A percentile compares a stretch with the other conserved stretches of the same genome.
Evolutionary conservation across 2,888 invertebrate genomes (phyloP).

Genomic region (Temnothorax ravouxi): DNA sequence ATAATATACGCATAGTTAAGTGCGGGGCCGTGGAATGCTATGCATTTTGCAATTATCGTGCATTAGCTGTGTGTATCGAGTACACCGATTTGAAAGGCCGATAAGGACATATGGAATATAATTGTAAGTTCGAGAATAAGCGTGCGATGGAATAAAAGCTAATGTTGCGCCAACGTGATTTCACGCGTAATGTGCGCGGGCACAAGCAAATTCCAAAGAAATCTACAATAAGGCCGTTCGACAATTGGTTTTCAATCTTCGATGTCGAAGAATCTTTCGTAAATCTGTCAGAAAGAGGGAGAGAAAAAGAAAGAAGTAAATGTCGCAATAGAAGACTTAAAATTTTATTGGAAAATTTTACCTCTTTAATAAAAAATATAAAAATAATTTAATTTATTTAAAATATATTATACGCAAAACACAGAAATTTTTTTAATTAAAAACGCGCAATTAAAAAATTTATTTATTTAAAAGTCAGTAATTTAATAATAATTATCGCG

Average conservation of each 20-base stretch:
- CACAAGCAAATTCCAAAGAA: slow-evolving; percentile 26
- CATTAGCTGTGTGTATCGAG: slow-evolving; percentile 68
- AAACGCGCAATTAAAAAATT: background rate
- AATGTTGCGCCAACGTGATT: slow-evolving; percentile 58
- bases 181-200: slow-evolving; percentile 33
- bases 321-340: background rate
- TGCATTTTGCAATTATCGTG: slow-evolving; percentile 81
- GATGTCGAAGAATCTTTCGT: background rate
- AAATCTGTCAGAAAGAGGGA: background rate
- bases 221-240: slow-evolving; percentile 11
- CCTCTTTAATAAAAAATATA: background rate
- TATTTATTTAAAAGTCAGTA: background rate
- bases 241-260: slow-evolving; percentile 8
- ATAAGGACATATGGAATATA: slow-evolving; percentile 81
- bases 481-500: background rate
- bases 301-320: background rate
- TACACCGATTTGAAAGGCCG: slow-evolving; percentile 82
- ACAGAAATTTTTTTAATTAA: background rate
- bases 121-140: slow-evolving; percentile 82
- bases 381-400: background rate
- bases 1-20: slow-evolving; percentile 24
- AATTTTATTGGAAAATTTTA: background rate
- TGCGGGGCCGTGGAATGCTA: slow-evolving; percentile 66
- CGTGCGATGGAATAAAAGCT: slow-evolving; percentile 64
- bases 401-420: background rate